Evolutionary conservation across 2,888 invertebrate genomes (phyloP).

Genomic region (Cosmorhoe ocellata): DNA sequence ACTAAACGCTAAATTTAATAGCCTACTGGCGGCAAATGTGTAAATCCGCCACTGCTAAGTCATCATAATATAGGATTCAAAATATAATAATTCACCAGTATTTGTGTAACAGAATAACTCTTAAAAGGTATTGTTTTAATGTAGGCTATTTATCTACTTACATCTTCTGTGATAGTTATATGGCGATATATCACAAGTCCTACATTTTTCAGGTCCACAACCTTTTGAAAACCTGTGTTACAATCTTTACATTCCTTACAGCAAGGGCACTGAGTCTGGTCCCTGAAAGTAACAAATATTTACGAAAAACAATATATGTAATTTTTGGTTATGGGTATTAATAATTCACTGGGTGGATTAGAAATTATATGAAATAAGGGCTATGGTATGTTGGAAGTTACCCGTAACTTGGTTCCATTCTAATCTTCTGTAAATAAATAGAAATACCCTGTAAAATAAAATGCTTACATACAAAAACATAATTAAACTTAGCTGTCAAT

Average conservation of each 20-base stretch:
- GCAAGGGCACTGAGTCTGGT: constrained; percentile 24
- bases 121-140: too few relatives aligned
- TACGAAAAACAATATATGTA: neutral
- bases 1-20: too few relatives aligned
- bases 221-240: constrained; percentile 42
- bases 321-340: too few relatives aligned
- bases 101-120: too few relatives aligned
- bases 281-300: constrained; percentile 16
- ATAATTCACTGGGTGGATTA: too few relatives aligned
- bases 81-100: too few relatives aligned
- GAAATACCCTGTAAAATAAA: constrained; percentile 15
- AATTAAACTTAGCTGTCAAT: constrained; percentile 7
- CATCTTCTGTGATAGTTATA: constrained; percentile 29
- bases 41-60: too few relatives aligned
- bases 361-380: too few relatives aligned
- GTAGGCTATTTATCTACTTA: too few relatives aligned
- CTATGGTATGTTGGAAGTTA: neutral
- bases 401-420: constrained; percentile 16
- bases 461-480: constrained; percentile 14
- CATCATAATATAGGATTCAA: too few relatives aligned
- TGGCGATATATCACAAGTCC: constrained; percentile 51
- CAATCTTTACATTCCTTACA: constrained; percentile 36
- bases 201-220: constrained; percentile 42
- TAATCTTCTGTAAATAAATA: neutral
- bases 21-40: too few relatives aligned